A percentile compares a stretch with the other conserved stretches of the same genome.
Evolutionary conservation across 1,140 invertebrate genomes (phyloP).

Genomic region (Drosophila guanche): DNA sequence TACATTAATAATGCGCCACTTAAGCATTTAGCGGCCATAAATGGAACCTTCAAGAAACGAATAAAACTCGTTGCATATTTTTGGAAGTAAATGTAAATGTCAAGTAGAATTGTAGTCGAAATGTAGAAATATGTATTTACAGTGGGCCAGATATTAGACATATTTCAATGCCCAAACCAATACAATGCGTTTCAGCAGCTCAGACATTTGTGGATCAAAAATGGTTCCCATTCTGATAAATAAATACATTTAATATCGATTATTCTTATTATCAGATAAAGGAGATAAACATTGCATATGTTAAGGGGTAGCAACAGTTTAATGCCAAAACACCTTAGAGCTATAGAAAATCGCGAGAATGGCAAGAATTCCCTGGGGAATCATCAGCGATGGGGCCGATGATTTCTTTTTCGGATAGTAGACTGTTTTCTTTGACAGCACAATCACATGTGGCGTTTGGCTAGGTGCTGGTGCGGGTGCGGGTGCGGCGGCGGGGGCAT

Average conservation of each 20-base stretch:
- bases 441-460: constrained; percentile 30
- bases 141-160: too few species aligned
- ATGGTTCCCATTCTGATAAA: too few species aligned
- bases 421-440: constrained; percentile 38
- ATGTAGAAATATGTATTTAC: neutral
- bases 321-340: constrained; percentile 12
- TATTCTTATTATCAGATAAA: too few species aligned
- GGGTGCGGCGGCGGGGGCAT: constrained; percentile 4
- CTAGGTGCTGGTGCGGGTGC: neutral
- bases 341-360: constrained; percentile 27
- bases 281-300: too few species aligned
- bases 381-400: constrained; percentile 20
- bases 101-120: neutral
- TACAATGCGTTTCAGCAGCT: too few species aligned
- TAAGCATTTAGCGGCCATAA: too few species aligned
- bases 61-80: too few species aligned
- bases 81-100: neutral
- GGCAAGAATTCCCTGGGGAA: constrained; percentile 17
- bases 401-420: constrained; percentile 29
- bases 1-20: too few species aligned
- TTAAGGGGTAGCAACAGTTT: neutral
- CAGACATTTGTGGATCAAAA: too few species aligned
- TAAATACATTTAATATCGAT: neutral
- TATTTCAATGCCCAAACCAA: too few species aligned
- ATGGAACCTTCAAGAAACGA: too few species aligned